Conservation (phyloP, 2,888 invertebrate species). For the Meteorus colon region DNA sequence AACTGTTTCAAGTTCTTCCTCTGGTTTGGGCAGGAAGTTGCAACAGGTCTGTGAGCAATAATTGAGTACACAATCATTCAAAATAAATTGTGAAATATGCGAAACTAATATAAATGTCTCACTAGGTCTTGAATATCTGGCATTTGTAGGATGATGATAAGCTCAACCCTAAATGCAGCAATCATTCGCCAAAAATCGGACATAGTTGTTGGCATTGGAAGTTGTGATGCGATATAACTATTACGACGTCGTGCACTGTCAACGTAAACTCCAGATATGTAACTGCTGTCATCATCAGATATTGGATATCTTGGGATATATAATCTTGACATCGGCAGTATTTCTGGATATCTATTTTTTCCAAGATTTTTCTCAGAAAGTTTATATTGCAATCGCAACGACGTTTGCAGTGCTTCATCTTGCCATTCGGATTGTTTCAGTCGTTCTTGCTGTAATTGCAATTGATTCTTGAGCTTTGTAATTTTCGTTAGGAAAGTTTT, state of each 20-base stretch:
- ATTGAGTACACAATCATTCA: not conserved
- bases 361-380: constrained; percentile 56
- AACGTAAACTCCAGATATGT: constrained; percentile 73
- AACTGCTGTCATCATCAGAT: constrained; percentile 70
- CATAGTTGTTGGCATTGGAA: constrained; percentile 72
- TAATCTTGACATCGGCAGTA: constrained; percentile 67
- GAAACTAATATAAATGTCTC: constrained; percentile 40
- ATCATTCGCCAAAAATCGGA: constrained; percentile 74
- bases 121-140: constrained; percentile 68
- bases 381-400: constrained; percentile 37
- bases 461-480: constrained; percentile 58
- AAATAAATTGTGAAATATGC: not conserved
- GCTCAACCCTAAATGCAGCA: constrained; percentile 66
- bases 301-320: constrained; percentile 68
- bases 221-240: constrained; percentile 73
- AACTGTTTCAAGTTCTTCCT: constrained; percentile 56
- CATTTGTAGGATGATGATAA: constrained; percentile 71
- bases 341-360: constrained; percentile 71
- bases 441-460: constrained; percentile 64
- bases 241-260: constrained; percentile 68
- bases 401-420: constrained; percentile 69
- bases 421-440: constrained; percentile 70
- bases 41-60: constrained; percentile 59
- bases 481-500: constrained; percentile 61
- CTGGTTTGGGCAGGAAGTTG: constrained; percentile 55